phyloP scores from a whole-genome alignment of 2,797 vertebrate species.

The Chelon labrosus region DNA sequence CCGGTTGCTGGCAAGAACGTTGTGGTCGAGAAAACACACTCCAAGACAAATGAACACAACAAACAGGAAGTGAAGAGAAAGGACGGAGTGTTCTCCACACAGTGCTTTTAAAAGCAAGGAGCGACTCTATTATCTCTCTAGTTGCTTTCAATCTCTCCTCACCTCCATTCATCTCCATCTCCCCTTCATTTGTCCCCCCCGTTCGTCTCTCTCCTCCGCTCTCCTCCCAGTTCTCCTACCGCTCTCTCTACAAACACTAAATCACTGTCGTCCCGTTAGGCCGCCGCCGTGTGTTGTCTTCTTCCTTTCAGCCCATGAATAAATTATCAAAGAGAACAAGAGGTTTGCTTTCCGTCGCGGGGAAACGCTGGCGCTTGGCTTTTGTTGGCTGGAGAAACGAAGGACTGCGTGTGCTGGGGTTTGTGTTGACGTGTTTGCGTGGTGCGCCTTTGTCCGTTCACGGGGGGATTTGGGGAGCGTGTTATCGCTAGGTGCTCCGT shows the following conservation, averaged over 20 bases:
- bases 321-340: constrained; percentile 81
- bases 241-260: constrained; percentile 59
- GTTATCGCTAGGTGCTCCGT: constrained; percentile 63
- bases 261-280: constrained; percentile 65
- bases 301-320: constrained; percentile 76
- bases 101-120: constrained; percentile 27
- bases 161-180: constrained; percentile 63
- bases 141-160: constrained; percentile 43
- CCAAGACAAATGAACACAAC: too few relatives aligned
- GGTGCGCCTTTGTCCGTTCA: constrained; percentile 33
- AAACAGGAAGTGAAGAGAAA: constrained; percentile 4
- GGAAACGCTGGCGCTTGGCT: constrained; percentile 40
- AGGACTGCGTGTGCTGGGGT: constrained; percentile 15
- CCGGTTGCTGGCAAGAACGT: too few relatives aligned
- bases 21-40: not conserved
- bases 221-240: constrained; percentile 20
- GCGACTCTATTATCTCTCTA: constrained; percentile 54
- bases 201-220: constrained; percentile 1
- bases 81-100: constrained; percentile 35
- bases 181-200: constrained; percentile 56
- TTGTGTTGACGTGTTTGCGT: constrained; percentile 16
- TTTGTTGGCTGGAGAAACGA: constrained; percentile 52
- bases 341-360: constrained; percentile 57
- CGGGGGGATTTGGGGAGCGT: constrained; percentile 52
- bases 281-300: constrained; percentile 66